Evolutionary conservation across 2,888 invertebrate genomes (phyloP).

Genomic region (Poecilus cupreus): DNA sequence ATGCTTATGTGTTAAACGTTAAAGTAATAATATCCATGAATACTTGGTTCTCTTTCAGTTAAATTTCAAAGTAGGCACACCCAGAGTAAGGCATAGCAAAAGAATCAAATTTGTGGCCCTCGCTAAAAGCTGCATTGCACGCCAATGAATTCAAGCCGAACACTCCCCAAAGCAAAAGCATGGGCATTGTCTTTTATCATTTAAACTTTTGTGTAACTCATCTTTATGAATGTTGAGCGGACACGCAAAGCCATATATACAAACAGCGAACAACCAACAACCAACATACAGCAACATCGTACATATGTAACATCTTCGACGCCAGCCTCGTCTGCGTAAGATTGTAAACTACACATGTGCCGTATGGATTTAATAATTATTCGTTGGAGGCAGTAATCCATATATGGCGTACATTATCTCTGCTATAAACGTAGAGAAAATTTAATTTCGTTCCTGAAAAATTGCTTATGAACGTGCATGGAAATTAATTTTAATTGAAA

Average conservation of each 20-base stretch:
- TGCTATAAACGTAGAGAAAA: not conserved
- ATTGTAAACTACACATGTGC: constrained; percentile 47
- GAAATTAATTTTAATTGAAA: constrained; percentile 55
- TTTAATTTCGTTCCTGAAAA: constrained; percentile 54
- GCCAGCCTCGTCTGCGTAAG: not conserved
- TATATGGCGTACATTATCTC: constrained; percentile 38
- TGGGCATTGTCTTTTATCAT: constrained; percentile 56
- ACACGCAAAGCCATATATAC: constrained; percentile 45
- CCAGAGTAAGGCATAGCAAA: too few species aligned
- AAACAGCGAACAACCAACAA: not conserved
- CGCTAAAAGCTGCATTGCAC: not conserved
- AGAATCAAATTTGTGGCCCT: too few species aligned
- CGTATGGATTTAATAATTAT: constrained; percentile 54
- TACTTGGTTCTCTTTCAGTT: too few species aligned
- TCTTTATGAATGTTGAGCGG: constrained; percentile 49
- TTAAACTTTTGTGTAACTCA: constrained; percentile 55
- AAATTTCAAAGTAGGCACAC: not conserved
- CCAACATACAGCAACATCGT: constrained; percentile 1
- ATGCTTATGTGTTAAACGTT: too few species aligned
- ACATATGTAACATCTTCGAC: constrained; percentile 21
- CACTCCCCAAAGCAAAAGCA: constrained; percentile 36
- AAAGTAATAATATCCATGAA: too few species aligned
- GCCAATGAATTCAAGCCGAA: not conserved
- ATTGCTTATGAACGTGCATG: constrained; percentile 55
- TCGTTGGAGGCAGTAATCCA: constrained; percentile 33